These are phyloP conservation scores for Recurvirostra avosetta DNA, from an alignment of 2,113 vertebrate species.

Conservation along the genomic window DNA sequence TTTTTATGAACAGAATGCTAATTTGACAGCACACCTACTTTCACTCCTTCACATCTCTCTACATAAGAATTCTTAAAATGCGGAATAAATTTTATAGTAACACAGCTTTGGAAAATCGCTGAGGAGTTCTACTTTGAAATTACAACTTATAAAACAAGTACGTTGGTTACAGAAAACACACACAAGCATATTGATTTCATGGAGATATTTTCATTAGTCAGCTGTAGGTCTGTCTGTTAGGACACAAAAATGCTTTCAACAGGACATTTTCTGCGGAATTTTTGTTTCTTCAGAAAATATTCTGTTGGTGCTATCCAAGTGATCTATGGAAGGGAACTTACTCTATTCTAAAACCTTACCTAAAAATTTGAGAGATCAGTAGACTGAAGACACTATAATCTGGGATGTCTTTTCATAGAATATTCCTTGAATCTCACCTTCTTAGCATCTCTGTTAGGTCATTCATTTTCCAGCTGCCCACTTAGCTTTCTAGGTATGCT, in stretches of 20 bases:
- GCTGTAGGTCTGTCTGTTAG: background rate
- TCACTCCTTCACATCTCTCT: background rate
- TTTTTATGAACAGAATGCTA: background rate
- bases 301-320: background rate
- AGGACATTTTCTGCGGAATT: background rate
- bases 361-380: background rate
- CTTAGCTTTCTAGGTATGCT: background rate
- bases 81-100: background rate
- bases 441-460: background rate
- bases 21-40: conserved; percentile 14
- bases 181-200: background rate
- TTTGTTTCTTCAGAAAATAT: background rate
- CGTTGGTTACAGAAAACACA: background rate
- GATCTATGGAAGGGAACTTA: background rate
- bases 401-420: background rate
- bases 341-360: background rate
- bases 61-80: background rate
- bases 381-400: background rate
- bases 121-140: background rate
- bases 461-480: background rate
- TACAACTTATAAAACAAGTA: background rate
- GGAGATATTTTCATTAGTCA: background rate
- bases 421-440: background rate
- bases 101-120: background rate
- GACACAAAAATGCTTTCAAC: background rate